These are phyloP conservation scores for Mamestra brassicae DNA, from an alignment of 2,888 invertebrate species.

Conservation along the genomic window DNA sequence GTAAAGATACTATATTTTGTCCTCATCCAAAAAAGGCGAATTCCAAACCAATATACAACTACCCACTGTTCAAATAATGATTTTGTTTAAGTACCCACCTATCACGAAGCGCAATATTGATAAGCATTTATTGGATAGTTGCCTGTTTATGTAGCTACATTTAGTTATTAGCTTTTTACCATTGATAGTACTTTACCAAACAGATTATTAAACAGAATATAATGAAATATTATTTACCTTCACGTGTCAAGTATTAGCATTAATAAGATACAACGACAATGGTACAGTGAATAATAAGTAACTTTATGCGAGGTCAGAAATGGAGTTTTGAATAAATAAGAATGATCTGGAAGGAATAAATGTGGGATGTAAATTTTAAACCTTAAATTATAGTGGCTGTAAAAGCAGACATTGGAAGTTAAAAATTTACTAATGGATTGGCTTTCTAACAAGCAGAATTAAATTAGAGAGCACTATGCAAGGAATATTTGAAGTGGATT, in stretches of 20 bases:
- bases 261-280: slow-evolving; percentile 21
- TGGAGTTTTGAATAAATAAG: slow-evolving; percentile 3
- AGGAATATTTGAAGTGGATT: neutral
- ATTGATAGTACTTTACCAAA: neutral
- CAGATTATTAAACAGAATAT: slow-evolving; percentile 7
- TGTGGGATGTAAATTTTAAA: no score
- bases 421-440: no score
- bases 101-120: slow-evolving; percentile 5
- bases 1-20: no score
- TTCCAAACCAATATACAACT: neutral
- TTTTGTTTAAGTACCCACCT: neutral
- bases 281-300: slow-evolving; percentile 32
- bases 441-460: neutral
- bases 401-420: neutral
- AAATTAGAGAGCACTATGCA: neutral
- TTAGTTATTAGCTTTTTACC: slow-evolving; percentile 10
- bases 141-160: slow-evolving; percentile 6
- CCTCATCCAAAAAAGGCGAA: no score
- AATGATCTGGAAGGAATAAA: neutral
- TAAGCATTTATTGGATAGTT: neutral
- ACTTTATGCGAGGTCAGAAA: slow-evolving; percentile 3
- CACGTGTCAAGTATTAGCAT: neutral
- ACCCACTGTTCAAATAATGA: slow-evolving; percentile 15
- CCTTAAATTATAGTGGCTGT: no score
- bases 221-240: slow-evolving; percentile 17